These are phyloP conservation scores for Gnathonemus echidnorhynchus DNA, from an alignment of 2,113 vertebrate genomes.

Conservation along the genomic window DNA sequence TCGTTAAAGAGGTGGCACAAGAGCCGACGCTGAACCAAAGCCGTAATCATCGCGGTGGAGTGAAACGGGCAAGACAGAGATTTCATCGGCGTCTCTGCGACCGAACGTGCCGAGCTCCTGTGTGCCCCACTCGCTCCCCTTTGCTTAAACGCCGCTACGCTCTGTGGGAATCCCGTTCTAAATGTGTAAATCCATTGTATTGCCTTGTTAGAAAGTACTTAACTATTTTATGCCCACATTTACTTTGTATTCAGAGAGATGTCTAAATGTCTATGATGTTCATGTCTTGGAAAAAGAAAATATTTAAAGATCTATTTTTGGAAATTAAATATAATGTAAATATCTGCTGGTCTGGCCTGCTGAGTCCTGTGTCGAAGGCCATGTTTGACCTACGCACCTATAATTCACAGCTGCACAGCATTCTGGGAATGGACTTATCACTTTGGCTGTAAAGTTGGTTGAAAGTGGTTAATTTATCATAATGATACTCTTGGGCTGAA, in stretches of 20 bases:
- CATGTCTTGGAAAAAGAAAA: constrained; percentile 56
- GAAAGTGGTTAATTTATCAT: background rate
- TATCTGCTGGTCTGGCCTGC: background rate
- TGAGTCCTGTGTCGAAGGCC: too few relatives aligned
- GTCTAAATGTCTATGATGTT: constrained; percentile 62
- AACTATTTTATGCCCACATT: constrained; percentile 42
- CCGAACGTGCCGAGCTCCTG: background rate
- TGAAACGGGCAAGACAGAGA: background rate
- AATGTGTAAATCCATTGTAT: constrained; percentile 27
- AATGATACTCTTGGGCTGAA: too few relatives aligned
- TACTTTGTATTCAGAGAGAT: constrained; percentile 49
- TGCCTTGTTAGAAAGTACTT: constrained; percentile 29
- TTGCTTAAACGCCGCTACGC: constrained; percentile 11
- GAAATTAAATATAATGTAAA: constrained; percentile 42
- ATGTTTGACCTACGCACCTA: background rate
- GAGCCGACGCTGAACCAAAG: background rate
- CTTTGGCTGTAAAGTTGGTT: background rate
- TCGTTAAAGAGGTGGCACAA: background rate
- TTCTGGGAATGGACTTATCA: background rate
- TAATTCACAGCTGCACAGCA: background rate
- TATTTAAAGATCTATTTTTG: constrained; percentile 75
- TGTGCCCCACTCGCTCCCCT: background rate
- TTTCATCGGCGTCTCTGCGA: background rate
- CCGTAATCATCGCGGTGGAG: too few relatives aligned
- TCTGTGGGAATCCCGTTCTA: constrained; percentile 6